phyloP scores from a whole-genome alignment of 2,797 vertebrate genomes.

The Sciurus vulgaris region DNA sequence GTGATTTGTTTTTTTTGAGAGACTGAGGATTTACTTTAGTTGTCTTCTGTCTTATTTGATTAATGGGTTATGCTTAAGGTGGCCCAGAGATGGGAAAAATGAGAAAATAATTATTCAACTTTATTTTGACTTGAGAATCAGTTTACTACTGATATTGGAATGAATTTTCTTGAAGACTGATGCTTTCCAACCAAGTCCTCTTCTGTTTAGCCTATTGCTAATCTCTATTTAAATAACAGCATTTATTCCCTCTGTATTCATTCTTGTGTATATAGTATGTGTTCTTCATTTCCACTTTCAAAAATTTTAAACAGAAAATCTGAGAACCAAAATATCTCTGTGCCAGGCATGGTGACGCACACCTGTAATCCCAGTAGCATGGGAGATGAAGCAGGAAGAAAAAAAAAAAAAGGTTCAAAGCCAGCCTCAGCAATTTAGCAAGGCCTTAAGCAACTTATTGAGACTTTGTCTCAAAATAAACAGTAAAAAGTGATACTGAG shows the following conservation, averaged over 20 bases:
- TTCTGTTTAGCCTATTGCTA: not conserved
- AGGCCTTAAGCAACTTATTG: too few species aligned
- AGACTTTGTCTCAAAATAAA: too few species aligned
- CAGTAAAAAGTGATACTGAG: too few species aligned
- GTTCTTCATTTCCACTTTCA: not conserved
- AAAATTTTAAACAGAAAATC: not conserved
- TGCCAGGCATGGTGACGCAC: too few species aligned
- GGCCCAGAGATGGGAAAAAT: not conserved
- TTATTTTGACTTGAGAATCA: conserved; percentile 1
- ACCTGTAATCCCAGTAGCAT: too few species aligned
- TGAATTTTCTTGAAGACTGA: not conserved
- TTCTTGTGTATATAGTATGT: not conserved
- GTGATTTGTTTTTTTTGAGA: not conserved
- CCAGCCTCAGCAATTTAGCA: too few species aligned
- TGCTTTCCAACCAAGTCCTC: not conserved
- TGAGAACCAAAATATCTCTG: too few species aligned
- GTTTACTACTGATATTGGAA: not conserved
- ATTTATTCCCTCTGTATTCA: not conserved
- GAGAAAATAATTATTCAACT: conserved; percentile 19
- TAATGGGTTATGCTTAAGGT: not conserved
- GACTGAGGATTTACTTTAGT: not conserved
- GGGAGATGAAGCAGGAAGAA: too few species aligned
- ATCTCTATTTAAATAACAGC: not conserved
- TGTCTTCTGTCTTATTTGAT: not conserved
- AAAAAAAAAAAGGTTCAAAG: too few species aligned